Percentiles rank a stretch among this genome's conserved stretches.
phyloP scores from a whole-genome alignment of 2,888 invertebrate species.

The Mesorhabditis sp. region DNA sequence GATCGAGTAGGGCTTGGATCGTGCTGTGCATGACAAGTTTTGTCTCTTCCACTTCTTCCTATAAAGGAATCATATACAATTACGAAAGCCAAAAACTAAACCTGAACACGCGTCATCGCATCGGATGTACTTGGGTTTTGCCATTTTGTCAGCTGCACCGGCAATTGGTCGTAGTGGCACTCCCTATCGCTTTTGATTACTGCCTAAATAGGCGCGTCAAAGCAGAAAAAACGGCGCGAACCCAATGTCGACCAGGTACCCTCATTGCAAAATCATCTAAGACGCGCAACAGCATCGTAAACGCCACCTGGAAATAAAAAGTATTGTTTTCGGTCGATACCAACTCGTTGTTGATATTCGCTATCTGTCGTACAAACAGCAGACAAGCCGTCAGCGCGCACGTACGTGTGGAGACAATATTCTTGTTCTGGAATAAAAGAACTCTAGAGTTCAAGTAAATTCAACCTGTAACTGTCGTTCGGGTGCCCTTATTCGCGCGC shows the following conservation, averaged over 20 bases:
- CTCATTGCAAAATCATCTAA: slow-evolving; percentile 84
- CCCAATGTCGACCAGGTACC: slow-evolving; percentile 68
- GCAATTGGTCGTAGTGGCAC: slow-evolving; percentile 44
- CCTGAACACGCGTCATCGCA: slow-evolving; percentile 84
- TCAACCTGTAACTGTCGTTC: slow-evolving; percentile 44
- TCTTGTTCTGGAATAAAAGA: slow-evolving; percentile 60
- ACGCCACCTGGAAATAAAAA: slow-evolving; percentile 64
- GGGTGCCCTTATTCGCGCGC: slow-evolving; percentile 48
- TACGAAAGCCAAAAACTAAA: too few relatives aligned
- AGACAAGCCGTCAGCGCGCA: slow-evolving; percentile 80
- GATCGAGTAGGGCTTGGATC: slow-evolving; percentile 87
- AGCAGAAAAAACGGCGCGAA: slow-evolving; percentile 9
- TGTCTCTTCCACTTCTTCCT: slow-evolving; percentile 91
- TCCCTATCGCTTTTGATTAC: slow-evolving; percentile 43
- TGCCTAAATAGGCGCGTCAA: too few relatives aligned
- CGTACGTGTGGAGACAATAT: slow-evolving; percentile 95
- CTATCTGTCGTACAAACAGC: slow-evolving; percentile 92
- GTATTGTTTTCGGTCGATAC: too few relatives aligned
- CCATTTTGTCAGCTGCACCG: slow-evolving; percentile 50
- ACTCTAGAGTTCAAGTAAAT: too few relatives aligned
- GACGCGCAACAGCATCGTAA: slow-evolving; percentile 77
- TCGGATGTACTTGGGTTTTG: slow-evolving; percentile 90
- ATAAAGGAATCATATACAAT: too few relatives aligned
- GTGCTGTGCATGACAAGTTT: slow-evolving; percentile 95
- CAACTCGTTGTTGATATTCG: slow-evolving; percentile 77